Conservation (phyloP, 2,797 vertebrate genomes). For the Enteromius thamalakanensis region DNA sequence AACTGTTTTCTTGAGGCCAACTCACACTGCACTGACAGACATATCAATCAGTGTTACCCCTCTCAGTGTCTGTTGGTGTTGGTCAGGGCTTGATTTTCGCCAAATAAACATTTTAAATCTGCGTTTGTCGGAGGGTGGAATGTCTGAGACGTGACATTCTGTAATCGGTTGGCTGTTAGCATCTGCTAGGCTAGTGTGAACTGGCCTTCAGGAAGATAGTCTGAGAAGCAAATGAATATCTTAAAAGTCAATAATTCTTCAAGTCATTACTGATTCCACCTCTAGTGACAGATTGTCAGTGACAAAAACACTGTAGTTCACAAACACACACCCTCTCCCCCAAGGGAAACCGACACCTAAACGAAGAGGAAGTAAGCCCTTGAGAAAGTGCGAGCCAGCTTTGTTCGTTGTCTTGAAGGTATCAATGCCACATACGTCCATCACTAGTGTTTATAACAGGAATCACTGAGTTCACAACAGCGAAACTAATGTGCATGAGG, state of each 20-base stretch:
- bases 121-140: background rate
- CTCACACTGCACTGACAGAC: background rate
- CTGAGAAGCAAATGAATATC: slow-evolving; percentile 2
- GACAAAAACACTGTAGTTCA: slow-evolving; percentile 20
- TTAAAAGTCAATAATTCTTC: background rate
- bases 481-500: slow-evolving; percentile 4
- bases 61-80: background rate
- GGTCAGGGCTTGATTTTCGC: background rate
- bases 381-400: slow-evolving; percentile 39
- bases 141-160: background rate
- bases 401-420: background rate
- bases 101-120: background rate
- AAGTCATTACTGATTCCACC: slow-evolving; percentile 37
- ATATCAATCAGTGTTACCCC: background rate
- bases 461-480: slow-evolving; percentile 33
- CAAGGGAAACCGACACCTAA: slow-evolving; percentile 32
- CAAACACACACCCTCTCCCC: slow-evolving; percentile 10
- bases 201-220: background rate
- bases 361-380: slow-evolving; percentile 47
- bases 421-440: slow-evolving; percentile 18
- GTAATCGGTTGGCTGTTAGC: background rate
- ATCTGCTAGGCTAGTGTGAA: background rate
- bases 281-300: slow-evolving; percentile 46
- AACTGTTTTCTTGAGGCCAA: slow-evolving; percentile 11
- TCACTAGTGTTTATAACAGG: slow-evolving; percentile 31